Evolutionary conservation across 1,140 invertebrate genomes (phyloP), one percentile per base, ranked within the genome.

Genomic region (Apolygus lucorum): DNA sequence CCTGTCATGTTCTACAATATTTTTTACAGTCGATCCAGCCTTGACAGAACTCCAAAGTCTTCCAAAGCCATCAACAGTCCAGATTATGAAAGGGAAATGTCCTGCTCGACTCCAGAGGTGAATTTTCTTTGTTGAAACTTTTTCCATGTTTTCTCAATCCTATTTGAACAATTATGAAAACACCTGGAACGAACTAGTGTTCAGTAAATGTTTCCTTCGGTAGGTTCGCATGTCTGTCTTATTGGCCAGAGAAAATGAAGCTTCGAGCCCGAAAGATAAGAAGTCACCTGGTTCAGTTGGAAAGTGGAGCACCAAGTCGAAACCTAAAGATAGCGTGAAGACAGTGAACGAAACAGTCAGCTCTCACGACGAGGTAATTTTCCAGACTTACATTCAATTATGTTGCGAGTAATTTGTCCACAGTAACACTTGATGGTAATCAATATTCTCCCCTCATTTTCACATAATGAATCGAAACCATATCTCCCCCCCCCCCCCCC

Each of bases 211-310:
- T n/a, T n/a, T n/a, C n/a, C n/a, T n/a, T 22, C 74, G 76, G 0
- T 75, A 87, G 82, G 87, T 88, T 77, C 82, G 86, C 63, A 89
- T 88, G 86, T 87, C 87, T 0, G 85, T 89, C 59, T 78, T 89
- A 66, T 76, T 88, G 73, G 82, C 85, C 1, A 84, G 85, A 68
- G 85, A 86, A 69, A 71, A 54, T 22, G 49, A 64, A 63, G 42
- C 62, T 34, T 64, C 26, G 24, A 71, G 68, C 17, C 65, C 63
- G 13, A 73, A 75, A 54, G 72, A 74, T 28, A 75, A 72, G 68
- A 73, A 72, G 66, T 74, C 73, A 11, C 74, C 73, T 1, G 49
- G 72, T 17, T 67, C 71, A 22, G 67, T 69, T 27, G 52, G 67
- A 21, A 49, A 62, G 21, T 63, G 69, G 34, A 63, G 70, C 29